Conservation (phyloP, 2,797 vertebrate genomes). For the Alfaro cultratus region DNA sequence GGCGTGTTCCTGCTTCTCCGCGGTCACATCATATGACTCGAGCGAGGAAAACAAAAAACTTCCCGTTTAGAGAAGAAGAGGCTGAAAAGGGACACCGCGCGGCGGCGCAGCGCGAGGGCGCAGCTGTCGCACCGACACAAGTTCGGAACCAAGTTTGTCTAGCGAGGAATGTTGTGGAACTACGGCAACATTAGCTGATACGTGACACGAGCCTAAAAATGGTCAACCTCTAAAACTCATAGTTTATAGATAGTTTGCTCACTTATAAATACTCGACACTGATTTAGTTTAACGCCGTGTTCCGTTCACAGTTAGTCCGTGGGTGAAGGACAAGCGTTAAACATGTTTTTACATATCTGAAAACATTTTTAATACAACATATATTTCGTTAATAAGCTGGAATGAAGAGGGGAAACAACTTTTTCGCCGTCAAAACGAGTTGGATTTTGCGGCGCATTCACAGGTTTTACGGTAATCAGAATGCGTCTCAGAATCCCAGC, state of each 20-base stretch:
- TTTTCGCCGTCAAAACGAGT: not conserved
- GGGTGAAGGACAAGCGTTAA: not conserved
- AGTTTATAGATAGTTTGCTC: not conserved
- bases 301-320: not conserved
- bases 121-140: not conserved
- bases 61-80: constrained; percentile 43
- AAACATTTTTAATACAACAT: not conserved
- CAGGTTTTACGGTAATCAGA: not conserved
- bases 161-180: not conserved
- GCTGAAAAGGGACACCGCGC: not conserved
- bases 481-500: not conserved
- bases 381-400: not conserved
- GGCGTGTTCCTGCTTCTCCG: constrained; percentile 53
- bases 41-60: constrained; percentile 36
- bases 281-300: not conserved
- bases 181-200: not conserved
- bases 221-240: not conserved
- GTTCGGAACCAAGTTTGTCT: not conserved
- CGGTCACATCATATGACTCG: constrained; percentile 76
- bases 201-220: not conserved
- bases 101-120: not conserved
- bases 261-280: not conserved
- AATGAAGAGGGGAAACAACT: not conserved
- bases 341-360: not conserved
- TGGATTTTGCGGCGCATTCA: not conserved